Evolutionary conservation across 1,140 invertebrate species (phyloP).

Genomic region (Hestina assimilis): DNA sequence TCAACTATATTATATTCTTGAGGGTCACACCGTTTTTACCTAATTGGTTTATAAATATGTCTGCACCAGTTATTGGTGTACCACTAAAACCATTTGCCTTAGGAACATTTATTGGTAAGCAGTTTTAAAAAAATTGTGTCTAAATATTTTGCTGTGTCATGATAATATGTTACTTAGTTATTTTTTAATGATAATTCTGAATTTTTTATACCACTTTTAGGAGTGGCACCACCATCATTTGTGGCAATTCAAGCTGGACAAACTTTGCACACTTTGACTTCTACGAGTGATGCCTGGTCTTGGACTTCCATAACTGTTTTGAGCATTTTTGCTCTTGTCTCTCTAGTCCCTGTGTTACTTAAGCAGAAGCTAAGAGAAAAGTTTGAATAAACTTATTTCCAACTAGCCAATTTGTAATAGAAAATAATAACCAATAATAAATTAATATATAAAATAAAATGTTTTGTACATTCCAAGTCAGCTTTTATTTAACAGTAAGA

Average conservation of each 20-base stretch:
- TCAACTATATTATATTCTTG: constrained; percentile 98
- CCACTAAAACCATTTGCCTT: constrained; percentile 94
- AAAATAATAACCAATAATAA: constrained; percentile 40
- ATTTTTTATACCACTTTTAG: constrained; percentile 80
- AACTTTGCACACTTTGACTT: constrained; percentile 95
- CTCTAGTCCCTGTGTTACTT: constrained; percentile 94
- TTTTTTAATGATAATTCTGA: not conserved
- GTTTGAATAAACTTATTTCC: constrained; percentile 82
- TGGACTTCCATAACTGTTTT: constrained; percentile 91
- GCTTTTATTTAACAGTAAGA: constrained; percentile 81
- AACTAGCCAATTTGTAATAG: constrained; percentile 62
- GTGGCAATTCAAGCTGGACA: constrained; percentile 98
- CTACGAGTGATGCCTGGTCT: constrained; percentile 93
- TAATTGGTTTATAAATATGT: constrained; percentile 99
- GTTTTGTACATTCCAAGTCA: constrained; percentile 63
- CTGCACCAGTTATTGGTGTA: constrained; percentile 97
- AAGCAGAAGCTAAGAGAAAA: constrained; percentile 90
- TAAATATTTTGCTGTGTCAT: no score
- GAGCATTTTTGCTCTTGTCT: constrained; percentile 87
- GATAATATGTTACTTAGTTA: no score
- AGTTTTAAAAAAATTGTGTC: not conserved
- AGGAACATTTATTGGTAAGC: constrained; percentile 93
- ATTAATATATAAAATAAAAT: constrained; percentile 47
- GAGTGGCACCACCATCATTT: constrained; percentile 98
- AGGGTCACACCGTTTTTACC: constrained; percentile 98